Conservation (phyloP, 1,140 invertebrate genomes). For the Mactra quadrangularis region DNA sequence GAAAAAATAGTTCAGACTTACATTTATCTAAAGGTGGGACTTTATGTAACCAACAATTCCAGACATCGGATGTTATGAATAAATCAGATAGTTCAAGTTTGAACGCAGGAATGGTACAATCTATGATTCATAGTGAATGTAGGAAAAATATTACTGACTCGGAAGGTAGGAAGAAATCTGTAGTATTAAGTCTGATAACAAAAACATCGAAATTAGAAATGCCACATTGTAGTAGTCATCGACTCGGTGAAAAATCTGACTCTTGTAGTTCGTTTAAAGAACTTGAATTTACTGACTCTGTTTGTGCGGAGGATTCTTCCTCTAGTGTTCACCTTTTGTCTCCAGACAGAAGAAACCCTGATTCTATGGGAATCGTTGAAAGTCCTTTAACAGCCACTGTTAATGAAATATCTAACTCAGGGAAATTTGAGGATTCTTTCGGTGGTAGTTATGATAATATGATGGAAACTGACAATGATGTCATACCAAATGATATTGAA, state of each 20-base stretch:
- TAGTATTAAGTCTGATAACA: constrained; percentile 1
- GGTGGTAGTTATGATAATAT: not conserved
- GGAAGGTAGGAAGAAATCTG: constrained; percentile 14
- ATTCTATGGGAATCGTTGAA: constrained; percentile 50
- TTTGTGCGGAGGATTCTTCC: constrained; percentile 32
- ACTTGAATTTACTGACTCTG: constrained; percentile 12
- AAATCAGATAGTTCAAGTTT: not conserved
- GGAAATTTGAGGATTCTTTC: constrained; percentile 6
- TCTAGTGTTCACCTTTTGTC: constrained; percentile 55
- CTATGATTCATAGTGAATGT: not conserved
- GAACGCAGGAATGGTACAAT: constrained; percentile 2
- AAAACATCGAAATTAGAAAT: constrained; percentile 13
- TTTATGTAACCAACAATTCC: constrained; percentile 3
- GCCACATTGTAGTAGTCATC: constrained; percentile 1
- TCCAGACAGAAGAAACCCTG: constrained; percentile 51
- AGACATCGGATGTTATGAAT: too few species aligned
- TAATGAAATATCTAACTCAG: constrained; percentile 14
- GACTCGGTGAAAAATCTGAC: not conserved
- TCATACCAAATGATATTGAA: not conserved
- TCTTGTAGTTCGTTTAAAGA: constrained; percentile 35
- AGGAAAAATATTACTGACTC: constrained; percentile 14
- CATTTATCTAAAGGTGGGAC: not conserved
- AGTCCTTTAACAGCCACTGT: constrained; percentile 13
- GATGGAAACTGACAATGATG: not conserved
- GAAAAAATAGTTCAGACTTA: not conserved